These are phyloP conservation scores for Thymelicus acteon DNA, from an alignment of 2,888 invertebrate species.

Conservation along the genomic window DNA sequence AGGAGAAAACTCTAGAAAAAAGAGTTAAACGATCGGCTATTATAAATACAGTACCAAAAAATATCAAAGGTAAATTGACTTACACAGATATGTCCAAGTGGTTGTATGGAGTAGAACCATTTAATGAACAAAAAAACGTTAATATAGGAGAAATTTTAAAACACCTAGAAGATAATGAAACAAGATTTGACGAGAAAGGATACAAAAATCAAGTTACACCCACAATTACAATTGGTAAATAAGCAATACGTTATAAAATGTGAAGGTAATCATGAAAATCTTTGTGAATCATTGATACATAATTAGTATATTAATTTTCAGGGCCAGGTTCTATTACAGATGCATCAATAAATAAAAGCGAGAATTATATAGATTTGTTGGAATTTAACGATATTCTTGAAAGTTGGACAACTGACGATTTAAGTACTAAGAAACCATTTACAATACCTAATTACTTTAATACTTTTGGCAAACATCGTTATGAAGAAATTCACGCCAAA, in stretches of 20 bases:
- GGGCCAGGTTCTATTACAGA: not conserved
- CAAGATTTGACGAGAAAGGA: not conserved
- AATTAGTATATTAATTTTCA: not conserved
- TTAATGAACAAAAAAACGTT: constrained; percentile 27
- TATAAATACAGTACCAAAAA: constrained; percentile 11
- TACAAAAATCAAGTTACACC: not conserved
- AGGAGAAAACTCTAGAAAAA: constrained; percentile 22
- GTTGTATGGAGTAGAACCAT: constrained; percentile 49
- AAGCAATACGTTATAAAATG: not conserved
- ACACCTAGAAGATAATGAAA: constrained; percentile 11
- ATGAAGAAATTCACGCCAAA: not conserved
- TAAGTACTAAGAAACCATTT: not conserved
- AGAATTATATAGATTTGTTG: constrained; percentile 8
- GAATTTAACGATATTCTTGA: constrained; percentile 26
- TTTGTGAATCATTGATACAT: not conserved
- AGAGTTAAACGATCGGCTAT: constrained; percentile 48
- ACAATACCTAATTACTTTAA: not conserved
- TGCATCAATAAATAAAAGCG: not conserved
- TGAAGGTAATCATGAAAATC: no score
- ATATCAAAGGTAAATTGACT: constrained; percentile 37
- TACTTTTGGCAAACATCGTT: not conserved
- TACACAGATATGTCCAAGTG: constrained; percentile 52
- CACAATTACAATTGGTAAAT: not conserved
- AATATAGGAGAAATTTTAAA: constrained; percentile 28
- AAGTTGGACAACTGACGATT: not conserved